Percentiles rank a stretch among this genome's conserved stretches.
These are phyloP conservation scores for Gopherus evgoodei DNA, from an alignment of 2,113 vertebrate species.

Conservation along the genomic window DNA sequence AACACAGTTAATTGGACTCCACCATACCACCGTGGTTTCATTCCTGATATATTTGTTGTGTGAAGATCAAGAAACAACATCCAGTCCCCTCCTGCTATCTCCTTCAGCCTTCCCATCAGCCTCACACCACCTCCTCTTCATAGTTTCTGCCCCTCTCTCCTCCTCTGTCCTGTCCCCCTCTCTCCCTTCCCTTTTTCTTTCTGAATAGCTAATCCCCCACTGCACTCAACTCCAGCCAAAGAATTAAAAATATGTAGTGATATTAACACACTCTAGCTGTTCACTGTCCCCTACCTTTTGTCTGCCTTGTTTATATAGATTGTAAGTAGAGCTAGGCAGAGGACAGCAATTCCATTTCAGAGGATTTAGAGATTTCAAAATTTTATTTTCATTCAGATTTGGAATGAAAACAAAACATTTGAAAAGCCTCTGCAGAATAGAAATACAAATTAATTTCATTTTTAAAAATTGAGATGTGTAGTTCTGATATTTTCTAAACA, in stretches of 20 bases:
- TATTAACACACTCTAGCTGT: background rate
- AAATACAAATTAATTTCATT: background rate
- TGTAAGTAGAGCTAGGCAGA: background rate
- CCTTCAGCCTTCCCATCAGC: background rate
- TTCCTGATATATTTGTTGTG: background rate
- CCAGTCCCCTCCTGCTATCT: background rate
- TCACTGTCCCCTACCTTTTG: background rate
- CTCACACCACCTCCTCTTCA: background rate
- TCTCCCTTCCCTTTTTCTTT: background rate
- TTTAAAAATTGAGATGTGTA: background rate
- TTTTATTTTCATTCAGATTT: background rate
- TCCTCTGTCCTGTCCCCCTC: background rate
- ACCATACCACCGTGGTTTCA: background rate
- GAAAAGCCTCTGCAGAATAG: background rate
- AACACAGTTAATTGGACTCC: background rate
- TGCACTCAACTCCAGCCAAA: background rate
- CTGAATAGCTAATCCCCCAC: background rate
- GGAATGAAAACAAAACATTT: background rate
- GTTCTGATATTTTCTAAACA: background rate
- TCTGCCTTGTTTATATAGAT: background rate
- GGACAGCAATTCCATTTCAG: background rate
- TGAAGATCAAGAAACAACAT: background rate
- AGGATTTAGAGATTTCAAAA: background rate
- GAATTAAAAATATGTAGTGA: background rate
- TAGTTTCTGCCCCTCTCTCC: rapidly evolving